Conservation (phyloP, 2,797 vertebrate species). For the Trachurus trachurus region DNA sequence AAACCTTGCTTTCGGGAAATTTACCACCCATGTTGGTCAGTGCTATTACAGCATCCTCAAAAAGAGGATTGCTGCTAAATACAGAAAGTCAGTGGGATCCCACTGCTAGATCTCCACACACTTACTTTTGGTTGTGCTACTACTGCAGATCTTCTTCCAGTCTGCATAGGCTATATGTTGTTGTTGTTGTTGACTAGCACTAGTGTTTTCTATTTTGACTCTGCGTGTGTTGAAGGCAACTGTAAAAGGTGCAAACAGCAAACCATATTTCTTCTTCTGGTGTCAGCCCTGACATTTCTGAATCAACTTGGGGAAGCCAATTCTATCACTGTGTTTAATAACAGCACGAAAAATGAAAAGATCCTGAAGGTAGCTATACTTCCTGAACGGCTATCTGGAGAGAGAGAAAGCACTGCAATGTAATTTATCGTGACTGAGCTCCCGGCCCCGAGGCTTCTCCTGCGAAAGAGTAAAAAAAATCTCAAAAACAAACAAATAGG, state of each 20-base stretch:
- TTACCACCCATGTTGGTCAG: no score
- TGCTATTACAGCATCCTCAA: no score
- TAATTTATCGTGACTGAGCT: slow-evolving; percentile 79
- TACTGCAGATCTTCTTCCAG: not conserved
- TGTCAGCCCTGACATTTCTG: slow-evolving; percentile 69
- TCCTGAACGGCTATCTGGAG: slow-evolving; percentile 82
- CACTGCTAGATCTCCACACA: not conserved
- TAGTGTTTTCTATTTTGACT: slow-evolving; percentile 24
- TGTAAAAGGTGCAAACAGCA: slow-evolving; percentile 35
- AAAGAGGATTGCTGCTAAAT: no score
- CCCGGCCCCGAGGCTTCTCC: slow-evolving; percentile 63
- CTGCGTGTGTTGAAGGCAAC: slow-evolving; percentile 49
- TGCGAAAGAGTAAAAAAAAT: slow-evolving; percentile 56
- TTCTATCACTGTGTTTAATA: slow-evolving; percentile 83
- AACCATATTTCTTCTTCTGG: slow-evolving; percentile 56
- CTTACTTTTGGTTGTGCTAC: not conserved
- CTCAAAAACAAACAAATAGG: slow-evolving; percentile 78
- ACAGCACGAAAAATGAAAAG: slow-evolving; percentile 84
- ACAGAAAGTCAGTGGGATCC: not conserved
- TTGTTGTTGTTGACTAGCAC: not conserved
- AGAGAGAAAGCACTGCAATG: slow-evolving; percentile 77
- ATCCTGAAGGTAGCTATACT: slow-evolving; percentile 81
- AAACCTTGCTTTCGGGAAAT: no score
- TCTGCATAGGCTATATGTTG: not conserved
- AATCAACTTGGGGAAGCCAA: slow-evolving; percentile 71